Percentiles rank a stretch among this genome's conserved stretches.
phyloP scores from a whole-genome alignment of 2,797 vertebrate genomes.

The Acipenser transmontanus region DNA sequence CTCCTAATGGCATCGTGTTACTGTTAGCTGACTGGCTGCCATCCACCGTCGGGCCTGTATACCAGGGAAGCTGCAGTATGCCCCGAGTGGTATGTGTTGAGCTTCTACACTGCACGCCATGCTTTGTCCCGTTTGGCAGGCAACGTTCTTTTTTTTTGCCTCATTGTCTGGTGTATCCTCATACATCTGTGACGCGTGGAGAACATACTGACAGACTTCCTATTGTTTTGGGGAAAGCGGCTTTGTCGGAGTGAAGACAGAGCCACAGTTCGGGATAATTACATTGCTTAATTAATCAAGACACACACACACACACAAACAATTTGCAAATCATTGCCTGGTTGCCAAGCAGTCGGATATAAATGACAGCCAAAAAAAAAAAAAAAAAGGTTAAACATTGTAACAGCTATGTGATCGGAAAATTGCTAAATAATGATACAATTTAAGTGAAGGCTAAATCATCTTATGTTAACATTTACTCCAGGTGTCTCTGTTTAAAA shows the following conservation, averaged over 20 bases:
- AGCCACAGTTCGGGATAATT: conserved; percentile 84
- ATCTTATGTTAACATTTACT: no score
- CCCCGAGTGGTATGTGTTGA: conserved; percentile 69
- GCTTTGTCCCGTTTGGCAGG: conserved; percentile 74
- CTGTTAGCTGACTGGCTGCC: conserved; percentile 65
- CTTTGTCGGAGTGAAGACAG: conserved; percentile 71
- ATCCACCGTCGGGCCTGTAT: conserved; percentile 77
- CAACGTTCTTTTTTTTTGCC: conserved; percentile 62
- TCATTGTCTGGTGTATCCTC: conserved; percentile 85
- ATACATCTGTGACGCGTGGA: conserved; percentile 90
- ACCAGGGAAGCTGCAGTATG: conserved; percentile 69
- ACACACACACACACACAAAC: conserved; percentile 35
- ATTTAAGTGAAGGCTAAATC: conserved; percentile 27
- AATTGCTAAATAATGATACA: conserved; percentile 65
- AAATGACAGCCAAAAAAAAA: conserved; percentile 53
- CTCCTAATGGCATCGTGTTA: conserved; percentile 73
- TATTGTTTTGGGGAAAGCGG: conserved; percentile 69
- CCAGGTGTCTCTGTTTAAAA: no score
- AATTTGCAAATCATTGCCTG: conserved; percentile 66
- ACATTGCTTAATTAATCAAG: conserved; percentile 93
- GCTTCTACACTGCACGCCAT: conserved; percentile 60
- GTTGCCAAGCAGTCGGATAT: conserved; percentile 69
- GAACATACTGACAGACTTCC: conserved; percentile 82
- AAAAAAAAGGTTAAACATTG: conserved; percentile 59
- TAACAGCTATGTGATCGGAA: conserved; percentile 68